Percentiles rank a stretch among this genome's conserved stretches.
Conservation (phyloP, 2,797 vertebrate species). For the Coccyzus lansbergi region DNA sequence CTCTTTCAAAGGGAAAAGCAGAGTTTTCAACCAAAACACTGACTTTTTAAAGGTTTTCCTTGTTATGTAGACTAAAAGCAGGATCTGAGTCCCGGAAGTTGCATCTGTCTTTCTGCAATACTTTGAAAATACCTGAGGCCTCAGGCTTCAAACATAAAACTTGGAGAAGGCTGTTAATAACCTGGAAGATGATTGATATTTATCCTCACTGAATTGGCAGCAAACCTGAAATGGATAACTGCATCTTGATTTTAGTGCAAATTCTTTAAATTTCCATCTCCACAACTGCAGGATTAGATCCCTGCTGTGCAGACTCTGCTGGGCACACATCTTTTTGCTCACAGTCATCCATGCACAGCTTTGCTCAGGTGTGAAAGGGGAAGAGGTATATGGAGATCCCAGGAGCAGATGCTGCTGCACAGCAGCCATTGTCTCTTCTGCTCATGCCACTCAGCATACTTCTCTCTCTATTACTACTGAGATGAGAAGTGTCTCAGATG, state of each 20-base stretch:
- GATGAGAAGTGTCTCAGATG: background rate
- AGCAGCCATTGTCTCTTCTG: background rate
- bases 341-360: background rate
- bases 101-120: background rate
- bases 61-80: background rate
- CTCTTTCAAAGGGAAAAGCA: background rate
- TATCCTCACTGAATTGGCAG: background rate
- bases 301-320: background rate
- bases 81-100: background rate
- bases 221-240: background rate
- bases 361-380: background rate
- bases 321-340: background rate
- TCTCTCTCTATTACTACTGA: background rate
- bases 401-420: constrained; percentile 27
- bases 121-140: background rate
- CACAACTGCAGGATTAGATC: background rate
- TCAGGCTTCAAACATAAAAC: background rate
- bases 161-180: background rate
- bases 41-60: background rate
- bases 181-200: background rate
- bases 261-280: background rate
- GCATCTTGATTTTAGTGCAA: background rate
- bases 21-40: background rate
- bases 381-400: background rate
- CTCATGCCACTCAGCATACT: background rate